Evolutionary conservation across 2,797 vertebrate genomes (phyloP).

Genomic region (Leucoraja ocellata): DNA sequence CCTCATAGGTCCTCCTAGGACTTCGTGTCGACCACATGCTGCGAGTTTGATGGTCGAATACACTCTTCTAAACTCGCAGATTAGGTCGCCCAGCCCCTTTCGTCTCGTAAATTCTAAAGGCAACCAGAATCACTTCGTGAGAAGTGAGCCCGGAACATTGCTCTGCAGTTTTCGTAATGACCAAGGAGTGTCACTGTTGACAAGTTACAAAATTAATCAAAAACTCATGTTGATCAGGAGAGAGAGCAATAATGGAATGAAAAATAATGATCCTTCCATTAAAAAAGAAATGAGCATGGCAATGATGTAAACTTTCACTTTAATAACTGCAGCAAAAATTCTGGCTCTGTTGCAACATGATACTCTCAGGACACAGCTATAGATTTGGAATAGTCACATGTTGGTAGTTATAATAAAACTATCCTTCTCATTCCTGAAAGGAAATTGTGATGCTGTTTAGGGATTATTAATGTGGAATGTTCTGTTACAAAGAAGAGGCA

Average conservation of each 20-base stretch:
- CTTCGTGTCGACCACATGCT: too few species aligned
- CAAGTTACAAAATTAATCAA: neutral
- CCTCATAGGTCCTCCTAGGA: too few species aligned
- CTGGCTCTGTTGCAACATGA: neutral
- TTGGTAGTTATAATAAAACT: neutral
- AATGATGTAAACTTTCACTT: neutral
- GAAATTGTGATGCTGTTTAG: neutral
- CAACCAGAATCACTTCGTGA: neutral
- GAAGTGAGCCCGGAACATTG: neutral
- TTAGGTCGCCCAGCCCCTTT: too few species aligned
- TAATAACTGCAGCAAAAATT: neutral
- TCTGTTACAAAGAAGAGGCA: neutral
- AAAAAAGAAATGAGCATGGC: neutral
- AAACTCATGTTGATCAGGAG: neutral
- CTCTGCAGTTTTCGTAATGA: neutral
- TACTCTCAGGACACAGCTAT: neutral
- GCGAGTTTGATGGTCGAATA: too few species aligned
- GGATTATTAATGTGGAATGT: neutral
- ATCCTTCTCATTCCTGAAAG: neutral
- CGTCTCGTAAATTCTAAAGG: neutral
- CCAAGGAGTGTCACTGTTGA: neutral
- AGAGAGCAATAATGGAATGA: neutral
- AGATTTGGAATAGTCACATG: neutral
- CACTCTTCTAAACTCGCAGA: too few species aligned
- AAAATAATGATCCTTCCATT: neutral